Evolutionary conservation across 2,113 vertebrate species (phyloP).

Genomic region (Bagarius yarrelli): DNA sequence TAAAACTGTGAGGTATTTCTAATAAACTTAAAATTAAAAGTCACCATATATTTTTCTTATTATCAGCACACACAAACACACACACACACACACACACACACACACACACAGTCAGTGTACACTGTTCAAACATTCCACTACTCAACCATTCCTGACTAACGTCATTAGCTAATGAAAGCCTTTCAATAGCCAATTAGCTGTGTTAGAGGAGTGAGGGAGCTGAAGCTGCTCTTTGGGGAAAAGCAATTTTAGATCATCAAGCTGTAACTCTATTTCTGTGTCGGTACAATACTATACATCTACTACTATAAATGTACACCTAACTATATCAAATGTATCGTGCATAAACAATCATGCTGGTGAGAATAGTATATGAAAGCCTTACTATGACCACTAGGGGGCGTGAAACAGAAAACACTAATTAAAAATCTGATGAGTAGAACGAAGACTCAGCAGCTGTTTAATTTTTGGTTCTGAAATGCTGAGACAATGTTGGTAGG

Average conservation of each 20-base stretch:
- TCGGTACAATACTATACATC: too few species aligned
- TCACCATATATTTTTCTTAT: too few species aligned
- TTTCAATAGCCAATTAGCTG: conserved; percentile 16
- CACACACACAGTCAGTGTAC: background rate
- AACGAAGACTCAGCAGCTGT: background rate
- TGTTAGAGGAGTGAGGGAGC: background rate
- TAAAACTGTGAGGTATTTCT: too few species aligned
- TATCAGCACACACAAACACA: background rate
- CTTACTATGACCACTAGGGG: background rate
- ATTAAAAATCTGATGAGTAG: background rate
- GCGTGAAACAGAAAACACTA: background rate
- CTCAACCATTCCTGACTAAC: conserved; percentile 18
- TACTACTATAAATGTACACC: too few species aligned
- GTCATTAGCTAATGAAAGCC: conserved; percentile 9
- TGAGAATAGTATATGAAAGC: too few species aligned
- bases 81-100: background rate
- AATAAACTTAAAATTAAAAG: too few species aligned
- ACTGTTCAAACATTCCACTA: background rate
- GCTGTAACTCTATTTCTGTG: background rate
- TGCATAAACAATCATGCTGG: background rate
- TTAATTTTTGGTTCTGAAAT: background rate
- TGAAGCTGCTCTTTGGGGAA: background rate
- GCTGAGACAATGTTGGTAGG: background rate
- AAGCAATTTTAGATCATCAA: background rate
- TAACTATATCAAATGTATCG: too few species aligned